Conservation (phyloP, 2,113 vertebrate species). For the Thryonomys swinderianus region DNA sequence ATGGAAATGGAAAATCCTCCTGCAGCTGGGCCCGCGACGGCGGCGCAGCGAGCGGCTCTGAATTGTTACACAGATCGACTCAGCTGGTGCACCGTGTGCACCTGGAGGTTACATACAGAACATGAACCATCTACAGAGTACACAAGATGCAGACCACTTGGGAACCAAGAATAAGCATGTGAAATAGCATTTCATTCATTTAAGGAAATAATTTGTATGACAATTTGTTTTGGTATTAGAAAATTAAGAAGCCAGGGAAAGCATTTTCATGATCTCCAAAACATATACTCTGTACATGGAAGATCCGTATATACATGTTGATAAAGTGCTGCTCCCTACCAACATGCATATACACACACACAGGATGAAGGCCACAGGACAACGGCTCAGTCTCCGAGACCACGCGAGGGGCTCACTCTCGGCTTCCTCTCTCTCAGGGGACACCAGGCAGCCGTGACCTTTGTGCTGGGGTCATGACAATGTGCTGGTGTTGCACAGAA, state of each 20-base stretch:
- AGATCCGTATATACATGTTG: conserved; percentile 86
- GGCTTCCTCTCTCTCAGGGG: background rate
- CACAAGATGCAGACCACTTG: conserved; percentile 85
- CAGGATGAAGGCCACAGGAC: conserved; percentile 85
- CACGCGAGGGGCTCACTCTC: background rate
- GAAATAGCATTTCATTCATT: background rate
- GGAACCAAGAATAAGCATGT: background rate
- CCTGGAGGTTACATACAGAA: conserved; percentile 84
- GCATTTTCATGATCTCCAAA: conserved; percentile 85
- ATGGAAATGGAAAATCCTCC: conserved; percentile 58
- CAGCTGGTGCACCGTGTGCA: background rate
- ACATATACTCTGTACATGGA: conserved; percentile 88
- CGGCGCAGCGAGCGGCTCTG: background rate
- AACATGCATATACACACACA: conserved; percentile 84
- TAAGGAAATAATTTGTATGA: conserved; percentile 58
- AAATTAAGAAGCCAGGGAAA: conserved; percentile 76
- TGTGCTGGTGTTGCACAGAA: background rate
- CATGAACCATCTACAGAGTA: conserved; percentile 87
- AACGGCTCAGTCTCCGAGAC: conserved; percentile 72
- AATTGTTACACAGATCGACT: background rate
- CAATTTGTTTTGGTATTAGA: conserved; percentile 66
- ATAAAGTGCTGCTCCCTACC: conserved; percentile 73
- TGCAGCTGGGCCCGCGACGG: conserved; percentile 49
- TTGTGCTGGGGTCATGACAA: background rate
- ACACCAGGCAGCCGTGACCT: background rate